Base-by-base conservation (phyloP, 2,113 vertebrate species). In the Lepisosteus oculatus region DNA sequence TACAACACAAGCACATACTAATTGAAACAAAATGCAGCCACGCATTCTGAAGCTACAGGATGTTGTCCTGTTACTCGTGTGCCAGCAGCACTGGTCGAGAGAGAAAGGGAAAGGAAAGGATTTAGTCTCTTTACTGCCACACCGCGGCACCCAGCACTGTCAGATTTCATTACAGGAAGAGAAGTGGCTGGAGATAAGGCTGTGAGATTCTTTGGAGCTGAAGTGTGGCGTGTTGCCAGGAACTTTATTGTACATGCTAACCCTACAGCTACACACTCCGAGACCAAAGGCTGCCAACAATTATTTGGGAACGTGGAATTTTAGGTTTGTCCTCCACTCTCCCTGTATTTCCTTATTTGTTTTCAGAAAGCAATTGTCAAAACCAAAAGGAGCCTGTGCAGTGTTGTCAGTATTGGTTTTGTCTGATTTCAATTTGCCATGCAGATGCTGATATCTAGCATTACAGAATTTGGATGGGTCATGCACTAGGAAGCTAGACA, bases 51-150 rank as follows among this genome's bases (percentile, higher is more conserved):
- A 51, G 47, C 47, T 29, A 51, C 47, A 5, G 5, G 47, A 51
- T 6, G 47, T 51, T 6, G 5, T 51, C 29, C 29, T 51, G 5
- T 51, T 51, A 51, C 47, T 4, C 55, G 51, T 43, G 72, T 67
- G 65, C 42, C 55, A 73, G 61, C 65, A 61, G 65, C 13, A 43
- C 65, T 13, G 56, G 56, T 15, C 68, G n/a, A 45, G 8, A n/a
- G 45, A 62, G 44, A 68, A 76, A 79, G 83, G 43, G 78, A 61
- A 12, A 68, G 41, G 17, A 51, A 44, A 47, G 17, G 17, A 8
- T 14, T 17, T 4, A 13, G 14, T 8, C 41, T 44, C 55, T 9
- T 41, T 59, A 44, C n/a, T 51, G 69, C 43, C 57, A 51, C 15
- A 71, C 43, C 62, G 57, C 69, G 69, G 59, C 61, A 59, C 57